Evolutionary conservation across 2,888 invertebrate genomes (phyloP), one percentile per base, ranked within the genome.

Genomic region (Temnothorax unifasciatus): DNA sequence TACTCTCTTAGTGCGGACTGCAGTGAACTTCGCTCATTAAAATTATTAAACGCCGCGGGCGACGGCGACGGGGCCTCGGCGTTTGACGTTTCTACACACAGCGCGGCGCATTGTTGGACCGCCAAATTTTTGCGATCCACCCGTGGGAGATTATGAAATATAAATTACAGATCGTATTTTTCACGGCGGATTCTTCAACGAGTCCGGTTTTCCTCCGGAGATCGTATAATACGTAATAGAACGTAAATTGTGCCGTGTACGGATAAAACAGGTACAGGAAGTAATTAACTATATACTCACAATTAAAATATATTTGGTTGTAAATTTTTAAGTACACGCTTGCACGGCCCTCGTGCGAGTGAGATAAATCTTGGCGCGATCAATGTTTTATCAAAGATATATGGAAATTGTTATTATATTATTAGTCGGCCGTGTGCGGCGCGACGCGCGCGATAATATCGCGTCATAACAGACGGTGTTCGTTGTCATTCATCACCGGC

Each of bases 11-110:
- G 88, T 77, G 86, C 85, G 89, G 89, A 87, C 90, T 84, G 88
- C 83, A 86, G 85, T 89, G 88, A 90, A 90, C 89, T 90, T 89
- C 85, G 88, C 90, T 90, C 90, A 86, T 90, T 90, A 90, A 90
- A 90, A 90, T 90, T 90, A 90, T 90, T 89, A 90, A 90, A 90
- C 89, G 88, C 83, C 81, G 59, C 69, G 59, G 47, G 79, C 47
- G 47, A 64, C 50, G 47, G 59, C 47, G 47, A 64, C 50, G 25
- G 50, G 38, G 50, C 54, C 34, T 34, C 34, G 29, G 29, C 21
- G 44, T 75, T 82, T 74, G 82, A 82, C 63, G 63, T 82, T 75
- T 63, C 71, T 41, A 63, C 57, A 3, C 57, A 1, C 44, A 3
- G 9, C 21, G n/a, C 63, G 34, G 25, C 47, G n/a, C 34, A 38